Evolutionary conservation across 1,140 invertebrate genomes (phyloP).

Genomic region (Aphaenogaster ashmeadi): DNA sequence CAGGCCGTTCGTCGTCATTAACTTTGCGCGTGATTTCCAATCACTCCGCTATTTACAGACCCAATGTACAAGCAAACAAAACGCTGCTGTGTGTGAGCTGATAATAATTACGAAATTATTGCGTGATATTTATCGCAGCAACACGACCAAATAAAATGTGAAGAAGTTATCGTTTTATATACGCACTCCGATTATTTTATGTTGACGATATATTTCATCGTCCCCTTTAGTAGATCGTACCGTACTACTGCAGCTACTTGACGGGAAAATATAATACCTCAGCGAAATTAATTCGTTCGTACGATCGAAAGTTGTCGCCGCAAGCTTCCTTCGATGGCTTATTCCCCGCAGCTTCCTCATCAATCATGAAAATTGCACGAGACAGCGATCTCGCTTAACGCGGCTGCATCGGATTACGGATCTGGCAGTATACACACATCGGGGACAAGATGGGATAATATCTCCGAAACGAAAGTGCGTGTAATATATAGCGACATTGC

Average conservation of each 20-base stretch:
- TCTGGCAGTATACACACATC: not conserved
- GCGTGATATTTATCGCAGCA: not conserved
- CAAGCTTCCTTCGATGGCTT: not conserved
- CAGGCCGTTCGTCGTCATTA: slow-evolving; percentile 18
- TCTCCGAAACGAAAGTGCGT: slow-evolving; percentile 12
- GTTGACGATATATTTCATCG: not conserved
- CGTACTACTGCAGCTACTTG: not conserved
- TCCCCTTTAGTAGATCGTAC: not conserved
- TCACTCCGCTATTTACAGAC: not conserved
- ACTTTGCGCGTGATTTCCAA: not conserved
- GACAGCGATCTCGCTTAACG: slow-evolving; percentile 40
- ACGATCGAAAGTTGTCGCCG: slow-evolving; percentile 9
- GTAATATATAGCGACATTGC: not conserved
- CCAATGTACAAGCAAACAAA: not conserved
- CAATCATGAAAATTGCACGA: slow-evolving; percentile 34
- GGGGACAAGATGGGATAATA: not conserved
- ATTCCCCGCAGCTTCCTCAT: slow-evolving; percentile 38
- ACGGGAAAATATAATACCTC: not conserved
- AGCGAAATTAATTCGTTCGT: slow-evolving; percentile 36
- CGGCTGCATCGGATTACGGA: slow-evolving; percentile 11
- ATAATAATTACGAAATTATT: slow-evolving; percentile 6
- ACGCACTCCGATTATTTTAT: not conserved
- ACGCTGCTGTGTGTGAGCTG: too few species aligned
- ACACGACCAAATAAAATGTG: not conserved
- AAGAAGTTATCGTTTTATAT: not conserved